Conservation (phyloP, 2,888 invertebrate species). For the Cephus runcator region DNA sequence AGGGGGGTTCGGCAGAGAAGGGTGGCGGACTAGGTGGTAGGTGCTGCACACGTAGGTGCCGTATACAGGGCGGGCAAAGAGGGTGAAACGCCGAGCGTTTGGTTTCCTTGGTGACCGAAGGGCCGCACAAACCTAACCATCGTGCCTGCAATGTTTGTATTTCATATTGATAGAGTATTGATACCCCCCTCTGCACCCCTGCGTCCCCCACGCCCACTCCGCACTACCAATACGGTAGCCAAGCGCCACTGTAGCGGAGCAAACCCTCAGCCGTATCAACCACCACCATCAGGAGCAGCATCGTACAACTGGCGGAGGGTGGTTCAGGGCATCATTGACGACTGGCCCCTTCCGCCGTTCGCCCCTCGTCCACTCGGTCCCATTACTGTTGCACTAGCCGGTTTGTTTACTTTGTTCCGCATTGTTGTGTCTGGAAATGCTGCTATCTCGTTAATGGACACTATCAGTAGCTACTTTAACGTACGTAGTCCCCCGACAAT, state of each 20-base stretch:
- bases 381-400: slow-evolving; percentile 42
- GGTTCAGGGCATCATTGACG: slow-evolving; percentile 3
- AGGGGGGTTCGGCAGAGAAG: slow-evolving; percentile 5
- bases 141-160: slow-evolving; percentile 57
- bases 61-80: not conserved
- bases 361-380: slow-evolving; percentile 2
- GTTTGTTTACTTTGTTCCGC: slow-evolving; percentile 58
- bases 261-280: not conserved
- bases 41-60: not conserved
- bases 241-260: not conserved
- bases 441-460: slow-evolving; percentile 43
- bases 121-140: slow-evolving; percentile 43
- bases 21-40: not conserved
- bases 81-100: slow-evolving; percentile 24
- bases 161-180: slow-evolving; percentile 66
- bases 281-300: not conserved
- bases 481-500: not conserved
- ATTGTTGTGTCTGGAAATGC: slow-evolving; percentile 51
- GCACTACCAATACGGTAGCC: not conserved
- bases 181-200: slow-evolving; percentile 43
- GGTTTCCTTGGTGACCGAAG: slow-evolving; percentile 61
- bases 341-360: slow-evolving; percentile 13
- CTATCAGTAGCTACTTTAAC: not conserved
- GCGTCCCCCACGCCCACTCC: slow-evolving; percentile 9
- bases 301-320: not conserved